Evolutionary conservation across 2,888 invertebrate species (phyloP), one percentile per base, ranked within the genome.

Genomic region (Eremobia ochroleuca): DNA sequence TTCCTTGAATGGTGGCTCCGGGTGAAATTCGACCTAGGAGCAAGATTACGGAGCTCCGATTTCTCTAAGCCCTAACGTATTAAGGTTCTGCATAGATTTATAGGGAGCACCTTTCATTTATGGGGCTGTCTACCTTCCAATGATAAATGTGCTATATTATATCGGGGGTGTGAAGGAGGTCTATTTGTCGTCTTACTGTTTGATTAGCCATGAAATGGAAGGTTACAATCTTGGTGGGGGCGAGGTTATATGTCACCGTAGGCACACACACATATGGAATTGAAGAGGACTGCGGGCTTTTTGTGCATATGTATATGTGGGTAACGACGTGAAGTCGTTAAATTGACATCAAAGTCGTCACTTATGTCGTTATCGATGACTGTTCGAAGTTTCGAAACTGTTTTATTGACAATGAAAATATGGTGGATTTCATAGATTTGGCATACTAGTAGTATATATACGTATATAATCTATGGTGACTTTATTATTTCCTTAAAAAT

Each of bases 141-240:
- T 89, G 88, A 88, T 86, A 86, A 87, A 88, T 87, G 89, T 83
- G 78, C 77, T 88, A 82, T 88, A 88, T 83, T 82, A 87, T 80
- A 81, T 79, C 55, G 74, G 78, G 77, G 62, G 73, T 61, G 55
- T 70, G 9, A 15, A 61, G 59, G 73, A 76, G 83, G 77, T 83
- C 80, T 83, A 85, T 87, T 81, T 87, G 88, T 87, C 83, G 79
- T 65, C 61, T 87, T 65, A 55, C 31, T 79, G 76, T 81, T 88
- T 83, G 85, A 88, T 87, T 88, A 75, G 72, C 80, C 87, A 85
- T 88, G 87, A 88, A 87, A 88, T 85, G 81, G 82, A 81, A 86
- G 76, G 78, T 79, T 79, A 76, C 52, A 69, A 74, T 73, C 73
- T 66, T 61, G 62, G 71, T 46, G 71, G 15, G 68, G 49, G 43